Evolutionary conservation across 2,113 vertebrate species (phyloP).

Genomic region (Neotoma lepida): DNA sequence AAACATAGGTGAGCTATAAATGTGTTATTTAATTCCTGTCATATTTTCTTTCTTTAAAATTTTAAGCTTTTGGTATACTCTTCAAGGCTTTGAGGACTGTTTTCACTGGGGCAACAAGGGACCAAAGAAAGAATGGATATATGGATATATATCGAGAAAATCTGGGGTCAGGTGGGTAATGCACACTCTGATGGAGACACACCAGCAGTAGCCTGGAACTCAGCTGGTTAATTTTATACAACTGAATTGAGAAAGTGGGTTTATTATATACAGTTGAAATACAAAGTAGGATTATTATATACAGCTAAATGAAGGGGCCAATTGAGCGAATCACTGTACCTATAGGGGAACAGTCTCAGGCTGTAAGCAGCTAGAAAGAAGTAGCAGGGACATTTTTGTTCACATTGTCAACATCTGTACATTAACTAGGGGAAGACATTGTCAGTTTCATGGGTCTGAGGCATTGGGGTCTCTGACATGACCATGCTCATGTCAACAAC

Average conservation of each 20-base stretch:
- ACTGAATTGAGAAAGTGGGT: neutral
- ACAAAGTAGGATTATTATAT: neutral
- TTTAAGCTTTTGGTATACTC: neutral
- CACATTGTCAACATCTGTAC: accelerated
- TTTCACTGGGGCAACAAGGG: neutral
- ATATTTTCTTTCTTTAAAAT: too few relatives aligned
- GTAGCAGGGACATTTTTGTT: neutral
- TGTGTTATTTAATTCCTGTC: neutral
- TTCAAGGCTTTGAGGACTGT: neutral
- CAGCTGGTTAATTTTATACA: neutral
- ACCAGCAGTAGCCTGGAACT: neutral
- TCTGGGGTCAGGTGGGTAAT: neutral
- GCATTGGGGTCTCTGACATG: neutral
- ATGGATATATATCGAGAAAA: neutral
- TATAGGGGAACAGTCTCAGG: neutral
- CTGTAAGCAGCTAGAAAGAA: neutral
- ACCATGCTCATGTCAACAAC: neutral
- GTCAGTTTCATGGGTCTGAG: neutral
- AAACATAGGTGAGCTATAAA: neutral
- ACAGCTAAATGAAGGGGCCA: neutral
- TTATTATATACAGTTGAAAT: neutral
- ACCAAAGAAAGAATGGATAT: neutral
- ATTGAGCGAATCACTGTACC: neutral
- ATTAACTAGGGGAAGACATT: neutral
- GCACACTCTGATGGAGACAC: neutral